Evolutionary conservation across 2,113 vertebrate species (phyloP).

Genomic region (Zapornia atra): DNA sequence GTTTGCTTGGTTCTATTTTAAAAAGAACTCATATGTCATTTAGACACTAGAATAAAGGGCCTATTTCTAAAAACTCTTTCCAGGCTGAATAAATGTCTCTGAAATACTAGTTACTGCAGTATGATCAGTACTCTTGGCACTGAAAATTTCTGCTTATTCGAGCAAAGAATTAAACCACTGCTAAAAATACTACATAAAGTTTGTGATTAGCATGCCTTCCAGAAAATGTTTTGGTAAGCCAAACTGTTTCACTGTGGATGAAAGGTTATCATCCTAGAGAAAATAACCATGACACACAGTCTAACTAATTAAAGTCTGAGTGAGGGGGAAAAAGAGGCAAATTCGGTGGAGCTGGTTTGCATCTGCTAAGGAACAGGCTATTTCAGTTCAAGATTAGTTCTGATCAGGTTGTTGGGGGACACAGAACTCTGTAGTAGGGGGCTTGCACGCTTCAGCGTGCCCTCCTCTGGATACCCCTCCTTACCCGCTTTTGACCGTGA

Average conservation of each 20-base stretch:
- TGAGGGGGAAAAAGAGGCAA: neutral
- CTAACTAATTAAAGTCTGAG: constrained; percentile 1
- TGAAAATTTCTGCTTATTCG: neutral
- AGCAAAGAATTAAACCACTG: neutral
- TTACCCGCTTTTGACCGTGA: neutral
- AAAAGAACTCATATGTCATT: neutral
- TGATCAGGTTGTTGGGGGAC: neutral
- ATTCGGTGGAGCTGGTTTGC: neutral
- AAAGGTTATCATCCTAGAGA: neutral
- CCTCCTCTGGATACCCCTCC: neutral
- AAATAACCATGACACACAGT: neutral
- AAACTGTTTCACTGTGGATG: neutral
- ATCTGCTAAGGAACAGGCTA: neutral
- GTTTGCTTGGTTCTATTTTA: neutral
- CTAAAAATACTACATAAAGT: neutral
- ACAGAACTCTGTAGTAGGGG: neutral
- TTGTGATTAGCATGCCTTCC: neutral
- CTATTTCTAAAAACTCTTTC: neutral
- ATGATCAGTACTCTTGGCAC: neutral
- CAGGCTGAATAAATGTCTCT: neutral
- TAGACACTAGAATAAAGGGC: neutral
- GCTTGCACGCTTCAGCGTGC: neutral
- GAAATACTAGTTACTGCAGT: neutral
- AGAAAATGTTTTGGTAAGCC: neutral
- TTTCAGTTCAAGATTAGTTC: neutral